Base-by-base conservation (phyloP, 2,797 vertebrate genomes). In the Enteromius mattozi region DNA sequence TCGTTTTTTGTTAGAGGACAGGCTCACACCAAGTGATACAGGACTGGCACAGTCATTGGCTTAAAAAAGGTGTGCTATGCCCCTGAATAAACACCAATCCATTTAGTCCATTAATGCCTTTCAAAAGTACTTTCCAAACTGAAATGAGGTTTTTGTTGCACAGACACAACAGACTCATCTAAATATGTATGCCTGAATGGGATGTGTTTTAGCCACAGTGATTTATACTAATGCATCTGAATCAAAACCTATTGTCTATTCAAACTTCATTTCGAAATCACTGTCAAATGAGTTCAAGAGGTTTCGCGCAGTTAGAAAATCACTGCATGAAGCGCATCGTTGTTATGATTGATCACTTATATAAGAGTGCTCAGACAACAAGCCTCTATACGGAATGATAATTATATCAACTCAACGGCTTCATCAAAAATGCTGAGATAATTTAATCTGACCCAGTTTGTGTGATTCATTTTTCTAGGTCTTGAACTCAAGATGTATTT, bases 341-440 rank as follows among this genome's bases (percentile, higher is more conserved):
- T 82, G 81, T 75, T 82, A 65, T 82, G 81, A 82, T 82, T 75
- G 81, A 82, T 82, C 33, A 37, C 81, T 82, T 82, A 82, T 82
- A 82, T 82, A 74, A 82, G 70, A 65, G 70, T n/a, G 42, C 81
- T 82, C 70, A 49, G 74, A 82, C 81, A 83, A 66, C 71, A 76
- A 83, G 61, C 61, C 71, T 65, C 30, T 66, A 83, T 76, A 30
- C 12, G n/a, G 33, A 56, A 76, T 68, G 47, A 61, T 83, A 77
- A 83, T 83, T 83, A 68, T 51, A 83, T 77, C 72, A 83, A 76
- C 56, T 76, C 81, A 40, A 30, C n/a, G 24, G 59, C 63, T 83
- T 83, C 72, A 76, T 76, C 82, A 84, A 70, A 78, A 84, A 78
- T 77, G 49, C 37, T 45, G 49, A 33, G 51, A 83, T 83, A 83